Percentiles rank a stretch among this genome's conserved stretches.
Evolutionary conservation across 2,797 vertebrate genomes (phyloP).

Genomic region (Bryconaethiops microstoma): DNA sequence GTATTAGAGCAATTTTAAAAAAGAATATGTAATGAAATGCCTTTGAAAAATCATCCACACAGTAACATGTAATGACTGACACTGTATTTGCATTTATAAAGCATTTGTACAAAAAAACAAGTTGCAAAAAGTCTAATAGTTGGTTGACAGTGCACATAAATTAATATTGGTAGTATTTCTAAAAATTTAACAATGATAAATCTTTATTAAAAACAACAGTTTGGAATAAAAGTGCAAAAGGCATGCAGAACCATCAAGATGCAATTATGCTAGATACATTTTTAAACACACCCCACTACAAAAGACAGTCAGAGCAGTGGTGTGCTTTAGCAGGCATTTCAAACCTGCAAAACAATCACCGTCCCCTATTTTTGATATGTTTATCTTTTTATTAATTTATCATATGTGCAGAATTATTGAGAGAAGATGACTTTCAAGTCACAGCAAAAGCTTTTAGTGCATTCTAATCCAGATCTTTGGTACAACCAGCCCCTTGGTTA

Average conservation of each 20-base stretch:
- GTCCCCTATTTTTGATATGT: constrained; percentile 63
- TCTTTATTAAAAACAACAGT: constrained; percentile 65
- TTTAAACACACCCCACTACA: constrained; percentile 58
- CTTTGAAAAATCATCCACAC: constrained; percentile 49
- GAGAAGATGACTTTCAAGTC: constrained; percentile 64
- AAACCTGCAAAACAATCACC: constrained; percentile 54
- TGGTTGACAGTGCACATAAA: constrained; percentile 76
- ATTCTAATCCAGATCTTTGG: constrained; percentile 75
- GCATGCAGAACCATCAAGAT: constrained; percentile 71
- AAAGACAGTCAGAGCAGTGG: constrained; percentile 58
- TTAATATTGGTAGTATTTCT: constrained; percentile 60
- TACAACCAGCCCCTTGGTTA: constrained; percentile 78
- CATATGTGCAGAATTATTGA: constrained; percentile 60
- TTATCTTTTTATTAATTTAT: constrained; percentile 68
- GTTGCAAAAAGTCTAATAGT: constrained; percentile 54
- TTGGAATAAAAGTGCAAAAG: constrained; percentile 75
- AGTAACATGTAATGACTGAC: constrained; percentile 39
- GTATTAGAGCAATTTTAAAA: background rate
- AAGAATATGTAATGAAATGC: constrained; percentile 27
- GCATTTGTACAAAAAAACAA: constrained; percentile 58
- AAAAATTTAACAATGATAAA: constrained; percentile 57
- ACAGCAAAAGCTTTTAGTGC: constrained; percentile 73
- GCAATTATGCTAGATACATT: constrained; percentile 63
- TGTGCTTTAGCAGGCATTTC: constrained; percentile 48
- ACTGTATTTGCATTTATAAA: constrained; percentile 57